phyloP scores from a whole-genome alignment of 2,888 invertebrate genomes.

The Zaprionus bogoriensis region DNA sequence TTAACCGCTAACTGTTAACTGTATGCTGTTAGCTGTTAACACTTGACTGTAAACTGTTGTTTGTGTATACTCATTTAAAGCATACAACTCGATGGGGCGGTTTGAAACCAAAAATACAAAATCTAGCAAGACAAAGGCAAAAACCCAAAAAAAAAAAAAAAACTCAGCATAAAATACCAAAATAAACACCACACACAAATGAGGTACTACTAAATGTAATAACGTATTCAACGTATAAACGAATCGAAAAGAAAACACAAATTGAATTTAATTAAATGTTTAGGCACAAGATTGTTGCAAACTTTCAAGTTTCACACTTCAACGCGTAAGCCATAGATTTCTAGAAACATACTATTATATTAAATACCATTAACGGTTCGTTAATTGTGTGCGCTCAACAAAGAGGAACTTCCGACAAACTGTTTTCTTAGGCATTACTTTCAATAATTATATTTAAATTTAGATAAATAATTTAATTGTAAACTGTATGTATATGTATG shows the following conservation, averaged over 20 bases:
- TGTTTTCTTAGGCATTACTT: conserved; percentile 55
- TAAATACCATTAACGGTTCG: conserved; percentile 13
- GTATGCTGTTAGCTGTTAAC: conserved; percentile 4
- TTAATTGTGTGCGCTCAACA: conserved; percentile 37
- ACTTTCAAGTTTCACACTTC: conserved; percentile 57
- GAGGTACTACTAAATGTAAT: conserved; percentile 1
- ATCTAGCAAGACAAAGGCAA: no score
- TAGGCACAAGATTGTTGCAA: conserved; percentile 59
- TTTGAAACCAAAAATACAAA: no score
- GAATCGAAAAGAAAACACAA: conserved; percentile 20
- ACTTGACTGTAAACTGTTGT: no score
- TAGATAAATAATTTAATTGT: conserved; percentile 46
- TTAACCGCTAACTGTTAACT: no score
- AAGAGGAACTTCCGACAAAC: conserved; percentile 39
- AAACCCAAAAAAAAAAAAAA: no score
- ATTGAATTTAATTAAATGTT: conserved; percentile 62
- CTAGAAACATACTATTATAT: conserved; percentile 7
- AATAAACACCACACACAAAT: background rate
- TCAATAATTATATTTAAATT: conserved; percentile 50
- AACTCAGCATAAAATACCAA: no score
- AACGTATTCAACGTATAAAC: conserved; percentile 7
- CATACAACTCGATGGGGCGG: background rate
- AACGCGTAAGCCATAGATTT: conserved; percentile 27
- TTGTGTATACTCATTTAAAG: no score
- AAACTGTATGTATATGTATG: conserved; percentile 9